phyloP scores from a whole-genome alignment of 2,113 vertebrate species.

The Glaucomys volans region DNA sequence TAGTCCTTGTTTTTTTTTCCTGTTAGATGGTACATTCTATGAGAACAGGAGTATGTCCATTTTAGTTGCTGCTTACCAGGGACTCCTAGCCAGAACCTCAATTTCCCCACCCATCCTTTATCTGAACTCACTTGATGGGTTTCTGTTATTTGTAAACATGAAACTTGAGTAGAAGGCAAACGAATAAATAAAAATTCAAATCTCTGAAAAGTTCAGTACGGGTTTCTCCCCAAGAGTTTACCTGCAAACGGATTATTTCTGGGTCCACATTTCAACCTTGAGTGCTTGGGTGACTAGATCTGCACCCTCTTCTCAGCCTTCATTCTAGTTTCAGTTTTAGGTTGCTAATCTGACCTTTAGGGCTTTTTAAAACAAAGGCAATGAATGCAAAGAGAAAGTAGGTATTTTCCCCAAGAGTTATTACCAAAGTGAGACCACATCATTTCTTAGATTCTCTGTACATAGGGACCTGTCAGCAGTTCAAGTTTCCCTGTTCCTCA shows the following conservation, averaged over 20 bases:
- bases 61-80: not conserved
- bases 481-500: not conserved
- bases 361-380: slow-evolving; percentile 43
- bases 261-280: not conserved
- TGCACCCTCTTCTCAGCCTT: slow-evolving; percentile 43
- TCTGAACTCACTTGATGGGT: not conserved
- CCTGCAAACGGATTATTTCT: not conserved
- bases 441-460: slow-evolving; percentile 59
- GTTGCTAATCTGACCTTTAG: slow-evolving; percentile 79
- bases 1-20: not conserved
- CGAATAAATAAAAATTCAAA: not conserved
- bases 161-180: slow-evolving; percentile 35
- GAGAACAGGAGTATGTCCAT: not conserved
- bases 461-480: not conserved
- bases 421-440: slow-evolving; percentile 57
- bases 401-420: slow-evolving; percentile 71
- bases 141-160: slow-evolving; percentile 34
- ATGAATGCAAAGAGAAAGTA: slow-evolving; percentile 72
- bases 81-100: not conserved
- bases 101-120: not conserved
- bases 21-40: not conserved
- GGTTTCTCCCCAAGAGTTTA: slow-evolving; percentile 25
- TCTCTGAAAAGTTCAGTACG: slow-evolving; percentile 13
- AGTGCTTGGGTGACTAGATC: not conserved
- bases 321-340: slow-evolving; percentile 80